A percentile compares a stretch with the other conserved stretches of the same genome.
Evolutionary conservation across 2,797 vertebrate genomes (phyloP).

Genomic region (Ctenopoma multispine): DNA sequence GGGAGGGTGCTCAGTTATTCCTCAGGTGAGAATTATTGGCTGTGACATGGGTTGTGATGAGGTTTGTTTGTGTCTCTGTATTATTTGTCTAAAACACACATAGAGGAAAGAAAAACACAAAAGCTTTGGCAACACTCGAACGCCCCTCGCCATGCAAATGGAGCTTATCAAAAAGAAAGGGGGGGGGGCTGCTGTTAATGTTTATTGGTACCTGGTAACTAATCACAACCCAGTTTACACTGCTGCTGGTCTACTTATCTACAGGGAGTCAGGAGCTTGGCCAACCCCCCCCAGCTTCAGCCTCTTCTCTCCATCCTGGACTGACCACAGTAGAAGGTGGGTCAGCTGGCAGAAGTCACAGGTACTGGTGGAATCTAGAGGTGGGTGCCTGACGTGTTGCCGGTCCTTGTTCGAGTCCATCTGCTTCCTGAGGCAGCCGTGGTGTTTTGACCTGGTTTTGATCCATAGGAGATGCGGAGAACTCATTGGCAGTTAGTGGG

Average conservation of each 20-base stretch:
- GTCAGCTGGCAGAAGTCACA: conserved; percentile 69
- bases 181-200: conserved; percentile 34
- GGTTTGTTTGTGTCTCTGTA: conserved; percentile 59
- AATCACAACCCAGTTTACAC: conserved; percentile 18
- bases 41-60: conserved; percentile 44
- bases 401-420: conserved; percentile 50
- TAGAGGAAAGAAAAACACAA: conserved; percentile 11
- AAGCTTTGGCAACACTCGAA: conserved; percentile 83
- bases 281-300: conserved; percentile 14
- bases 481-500: conserved; percentile 50
- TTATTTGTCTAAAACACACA: conserved; percentile 62
- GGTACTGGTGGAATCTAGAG: conserved; percentile 86
- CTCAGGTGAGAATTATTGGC: conserved; percentile 61
- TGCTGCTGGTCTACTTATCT: conserved; percentile 53
- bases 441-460: conserved; percentile 69
- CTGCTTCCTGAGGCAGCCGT: conserved; percentile 49
- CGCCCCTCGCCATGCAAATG: conserved; percentile 65
- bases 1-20: conserved; percentile 30
- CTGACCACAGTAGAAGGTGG: conserved; percentile 3
- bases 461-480: conserved; percentile 43
- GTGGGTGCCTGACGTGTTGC: conserved; percentile 68
- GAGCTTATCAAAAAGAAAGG: conserved; percentile 54
- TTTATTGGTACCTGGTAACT: conserved; percentile 35
- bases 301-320: neutral
- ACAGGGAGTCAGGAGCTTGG: conserved; percentile 47